phyloP scores from a whole-genome alignment of 1,140 invertebrate genomes.

The Tetramorium simillimum region DNA sequence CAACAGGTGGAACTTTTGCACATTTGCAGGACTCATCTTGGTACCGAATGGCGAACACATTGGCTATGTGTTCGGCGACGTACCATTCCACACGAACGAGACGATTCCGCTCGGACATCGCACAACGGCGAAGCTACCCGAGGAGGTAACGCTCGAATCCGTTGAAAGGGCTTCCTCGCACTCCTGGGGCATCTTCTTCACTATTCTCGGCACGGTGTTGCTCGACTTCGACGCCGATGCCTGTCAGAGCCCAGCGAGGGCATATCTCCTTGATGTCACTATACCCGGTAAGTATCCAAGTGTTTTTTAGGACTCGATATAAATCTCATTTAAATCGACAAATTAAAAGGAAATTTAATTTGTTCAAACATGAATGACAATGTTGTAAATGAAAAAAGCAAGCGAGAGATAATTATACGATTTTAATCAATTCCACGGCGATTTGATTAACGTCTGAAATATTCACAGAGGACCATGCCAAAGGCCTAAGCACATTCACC shows the following conservation, averaged over 20 bases:
- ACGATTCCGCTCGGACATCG: constrained; percentile 80
- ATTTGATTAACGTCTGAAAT: constrained; percentile 21
- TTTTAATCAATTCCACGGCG: background rate
- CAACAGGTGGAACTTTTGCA: background rate
- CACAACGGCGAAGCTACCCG: constrained; percentile 78
- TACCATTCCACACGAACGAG: constrained; percentile 81
- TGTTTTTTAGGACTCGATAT: background rate
- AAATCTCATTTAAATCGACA: background rate
- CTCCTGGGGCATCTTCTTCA: constrained; percentile 96
- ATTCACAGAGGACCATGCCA: constrained; percentile 93
- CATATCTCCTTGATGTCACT: constrained; percentile 97
- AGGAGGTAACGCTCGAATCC: constrained; percentile 32
- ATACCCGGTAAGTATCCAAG: constrained; percentile 89
- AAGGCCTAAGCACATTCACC: constrained; percentile 97
- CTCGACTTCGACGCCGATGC: constrained; percentile 98
- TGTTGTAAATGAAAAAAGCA: background rate
- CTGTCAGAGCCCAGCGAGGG: constrained; percentile 96
- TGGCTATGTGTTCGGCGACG: constrained; percentile 93
- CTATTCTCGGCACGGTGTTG: constrained; percentile 96
- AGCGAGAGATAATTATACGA: background rate
- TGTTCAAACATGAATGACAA: background rate
- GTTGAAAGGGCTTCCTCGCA: constrained; percentile 86
- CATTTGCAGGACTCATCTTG: constrained; percentile 90
- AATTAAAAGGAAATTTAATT: background rate
- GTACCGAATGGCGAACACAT: constrained; percentile 96